Conservation (phyloP, 2,888 invertebrate genomes). For the Halictus ligatus region DNA sequence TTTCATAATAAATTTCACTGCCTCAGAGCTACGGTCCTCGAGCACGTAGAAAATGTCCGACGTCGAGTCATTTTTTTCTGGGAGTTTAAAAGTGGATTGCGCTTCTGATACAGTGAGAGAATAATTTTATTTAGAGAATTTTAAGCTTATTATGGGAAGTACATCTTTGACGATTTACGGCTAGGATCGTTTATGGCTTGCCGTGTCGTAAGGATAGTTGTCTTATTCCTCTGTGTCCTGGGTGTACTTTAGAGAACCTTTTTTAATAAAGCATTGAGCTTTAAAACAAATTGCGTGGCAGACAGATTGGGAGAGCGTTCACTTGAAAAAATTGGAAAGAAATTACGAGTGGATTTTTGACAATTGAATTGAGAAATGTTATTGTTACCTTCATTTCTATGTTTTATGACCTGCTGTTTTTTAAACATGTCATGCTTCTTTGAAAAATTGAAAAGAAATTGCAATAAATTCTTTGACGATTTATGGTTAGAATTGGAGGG, state of each 20-base stretch:
- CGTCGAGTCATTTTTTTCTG: neutral
- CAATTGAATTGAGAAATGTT: neutral
- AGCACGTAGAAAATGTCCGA: neutral
- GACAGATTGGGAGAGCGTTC: neutral
- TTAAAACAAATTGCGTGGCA: neutral
- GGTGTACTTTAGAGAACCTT: neutral
- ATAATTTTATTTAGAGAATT: neutral
- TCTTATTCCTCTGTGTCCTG: neutral
- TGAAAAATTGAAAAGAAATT: no score
- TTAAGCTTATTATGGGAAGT: neutral
- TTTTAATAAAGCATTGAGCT: neutral
- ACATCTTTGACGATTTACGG: neutral
- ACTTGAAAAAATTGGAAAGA: no score
- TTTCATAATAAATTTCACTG: neutral
- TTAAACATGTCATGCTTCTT: no score
- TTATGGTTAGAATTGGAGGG: no score
- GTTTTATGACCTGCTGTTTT: no score
- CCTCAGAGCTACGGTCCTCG: neutral
- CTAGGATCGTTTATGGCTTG: neutral
- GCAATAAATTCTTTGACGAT: no score
- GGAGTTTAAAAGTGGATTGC: neutral
- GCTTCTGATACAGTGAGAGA: neutral
- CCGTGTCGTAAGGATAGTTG: neutral
- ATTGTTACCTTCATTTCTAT: no score
- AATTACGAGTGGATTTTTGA: neutral